Evolutionary conservation across 1,140 invertebrate genomes (phyloP).

Genomic region (Trichonephila clavata): DNA sequence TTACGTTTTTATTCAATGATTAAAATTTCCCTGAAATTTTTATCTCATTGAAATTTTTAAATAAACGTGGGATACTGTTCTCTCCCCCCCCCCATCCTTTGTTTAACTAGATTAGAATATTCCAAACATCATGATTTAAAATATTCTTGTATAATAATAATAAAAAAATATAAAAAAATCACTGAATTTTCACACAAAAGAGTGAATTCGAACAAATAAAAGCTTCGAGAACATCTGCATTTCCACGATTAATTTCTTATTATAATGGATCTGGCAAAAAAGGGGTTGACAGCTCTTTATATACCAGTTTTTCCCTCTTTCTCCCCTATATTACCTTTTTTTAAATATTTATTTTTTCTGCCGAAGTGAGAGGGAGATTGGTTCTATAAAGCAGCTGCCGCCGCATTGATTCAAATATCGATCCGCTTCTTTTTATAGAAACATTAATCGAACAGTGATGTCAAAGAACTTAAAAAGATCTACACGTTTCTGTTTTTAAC

Average conservation of each 20-base stretch:
- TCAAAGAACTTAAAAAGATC: conserved; percentile 41
- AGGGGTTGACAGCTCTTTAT: conserved; percentile 3
- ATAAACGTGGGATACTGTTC: too few relatives aligned
- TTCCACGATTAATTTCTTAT: conserved; percentile 15
- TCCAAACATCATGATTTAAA: background rate
- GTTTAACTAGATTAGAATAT: background rate
- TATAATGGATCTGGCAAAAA: background rate
- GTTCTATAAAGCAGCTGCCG: background rate
- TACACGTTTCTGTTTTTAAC: background rate
- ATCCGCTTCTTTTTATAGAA: conserved; percentile 43
- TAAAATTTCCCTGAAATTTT: too few relatives aligned
- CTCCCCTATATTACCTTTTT: background rate
- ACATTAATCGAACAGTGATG: conserved; percentile 25
- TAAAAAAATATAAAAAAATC: too few relatives aligned
- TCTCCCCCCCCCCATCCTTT: background rate
- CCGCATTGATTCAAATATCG: conserved; percentile 39
- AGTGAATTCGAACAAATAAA: background rate
- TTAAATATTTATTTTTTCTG: background rate
- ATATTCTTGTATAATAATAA: too few relatives aligned
- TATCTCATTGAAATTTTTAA: too few relatives aligned
- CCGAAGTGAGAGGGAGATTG: background rate
- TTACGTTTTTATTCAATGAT: too few relatives aligned
- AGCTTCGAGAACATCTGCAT: conserved; percentile 22
- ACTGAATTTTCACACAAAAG: too few relatives aligned
- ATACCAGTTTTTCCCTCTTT: background rate